Conservation (phyloP, 2,888 invertebrate genomes). For the Pristionchus mayeri region DNA sequence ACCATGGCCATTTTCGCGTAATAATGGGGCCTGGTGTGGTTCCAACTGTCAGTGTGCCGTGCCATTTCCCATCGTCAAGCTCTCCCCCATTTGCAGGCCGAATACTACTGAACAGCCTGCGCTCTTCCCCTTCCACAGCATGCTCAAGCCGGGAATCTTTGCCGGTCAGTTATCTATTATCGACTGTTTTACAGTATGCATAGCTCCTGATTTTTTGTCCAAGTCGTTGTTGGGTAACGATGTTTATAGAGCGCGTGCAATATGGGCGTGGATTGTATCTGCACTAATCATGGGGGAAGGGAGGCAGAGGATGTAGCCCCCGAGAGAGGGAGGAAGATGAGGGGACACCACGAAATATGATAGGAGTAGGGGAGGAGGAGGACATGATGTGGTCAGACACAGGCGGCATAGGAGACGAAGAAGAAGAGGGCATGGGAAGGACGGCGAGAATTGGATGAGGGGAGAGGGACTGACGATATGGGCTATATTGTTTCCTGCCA, state of each 20-base stretch:
- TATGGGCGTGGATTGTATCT: background rate
- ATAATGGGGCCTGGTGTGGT: too few species aligned
- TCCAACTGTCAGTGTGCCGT: too few species aligned
- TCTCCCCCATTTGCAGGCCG: background rate
- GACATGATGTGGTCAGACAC: too few species aligned
- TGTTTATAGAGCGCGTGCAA: background rate
- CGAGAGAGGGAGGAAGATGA: background rate
- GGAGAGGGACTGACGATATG: too few species aligned
- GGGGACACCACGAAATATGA: background rate
- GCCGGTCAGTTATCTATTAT: slow-evolving; percentile 39
- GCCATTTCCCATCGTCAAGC: too few species aligned
- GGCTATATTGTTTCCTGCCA: too few species aligned
- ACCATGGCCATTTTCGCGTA: too few species aligned
- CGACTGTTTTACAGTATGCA: too few species aligned
- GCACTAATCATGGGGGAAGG: background rate
- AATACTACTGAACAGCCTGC: background rate
- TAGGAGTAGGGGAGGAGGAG: background rate
- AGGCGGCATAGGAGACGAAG: too few species aligned
- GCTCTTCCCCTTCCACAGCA: slow-evolving; percentile 45
- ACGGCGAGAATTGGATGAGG: too few species aligned
- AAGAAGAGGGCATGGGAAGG: too few species aligned
- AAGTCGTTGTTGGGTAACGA: background rate
- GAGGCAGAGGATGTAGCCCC: background rate
- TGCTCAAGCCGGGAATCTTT: slow-evolving; percentile 52
- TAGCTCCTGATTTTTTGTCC: too few species aligned